Base-by-base conservation (phyloP, 2,797 vertebrate genomes). In the Chiloscyllium punctatum region DNA sequence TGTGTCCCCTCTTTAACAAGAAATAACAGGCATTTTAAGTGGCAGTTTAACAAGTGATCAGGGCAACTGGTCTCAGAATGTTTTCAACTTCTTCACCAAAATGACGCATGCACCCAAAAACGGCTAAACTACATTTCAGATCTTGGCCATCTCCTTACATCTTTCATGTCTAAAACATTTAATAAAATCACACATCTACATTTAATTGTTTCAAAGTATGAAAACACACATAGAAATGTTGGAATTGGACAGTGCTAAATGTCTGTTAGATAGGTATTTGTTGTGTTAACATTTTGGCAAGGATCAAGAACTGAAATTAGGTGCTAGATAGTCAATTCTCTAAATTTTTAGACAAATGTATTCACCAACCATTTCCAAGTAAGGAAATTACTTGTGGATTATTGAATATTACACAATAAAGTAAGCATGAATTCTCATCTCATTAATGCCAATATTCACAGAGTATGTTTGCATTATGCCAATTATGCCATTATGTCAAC, bases 171-270 rank as follows among this genome's bases (percentile, higher is more conserved):
- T n/a, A n/a, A 77, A 77, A 11, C 4, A 13, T 77, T 77, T 11
- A n/a, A 27, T 15, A 77, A 77, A n/a, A n/a, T 77, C 33, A n/a
- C 74, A 33, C 33, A 33, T n/a, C 30, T n/a, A 94, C 92, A 42
- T 72, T 94, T 94, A 94, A 94, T 71, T 11, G 68, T 72, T 94
- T 94, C n/a, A 27, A 42, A 48, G 5, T n/a, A 91, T 91, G 53
- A 66, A 91, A 91, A 62, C 88, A 94, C 48, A 94, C 91, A 68
- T 13, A 71, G 92, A 94, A 94, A 72, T 94, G 72, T 51, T 94
- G 33, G 42, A 51, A 42, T 42, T 74, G 69, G 15, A 21, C 27
- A 53, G 21, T 94, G 92, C 72, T 69, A 94, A 69, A 69, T 15
- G 66, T 48, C 66, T 94, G 62, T 42, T 25, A 94, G 92, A 62